These are phyloP conservation scores for Dicranocentrus wangi DNA, from an alignment of 2,888 invertebrate genomes.

Conservation along the genomic window DNA sequence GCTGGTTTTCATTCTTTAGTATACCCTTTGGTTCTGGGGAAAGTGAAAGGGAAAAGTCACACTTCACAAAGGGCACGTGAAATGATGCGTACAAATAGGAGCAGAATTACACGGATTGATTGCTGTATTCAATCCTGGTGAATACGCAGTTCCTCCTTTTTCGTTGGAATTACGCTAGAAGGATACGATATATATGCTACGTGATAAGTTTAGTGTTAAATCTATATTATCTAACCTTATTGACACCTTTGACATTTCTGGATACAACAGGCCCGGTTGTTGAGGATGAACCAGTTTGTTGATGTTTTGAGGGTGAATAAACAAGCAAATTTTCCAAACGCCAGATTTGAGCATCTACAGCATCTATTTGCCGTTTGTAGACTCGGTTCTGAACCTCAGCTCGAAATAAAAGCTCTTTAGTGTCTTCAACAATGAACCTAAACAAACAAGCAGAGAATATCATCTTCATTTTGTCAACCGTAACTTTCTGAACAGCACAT, in stretches of 20 bases:
- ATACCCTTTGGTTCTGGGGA: background rate
- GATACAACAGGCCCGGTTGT: constrained; percentile 2
- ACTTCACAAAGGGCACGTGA: constrained; percentile 23
- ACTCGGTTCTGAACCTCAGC: constrained; percentile 94
- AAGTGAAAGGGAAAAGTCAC: constrained; percentile 22
- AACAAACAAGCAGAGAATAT: constrained; percentile 13
- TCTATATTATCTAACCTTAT: constrained; percentile 12
- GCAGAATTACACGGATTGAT: constrained; percentile 33
- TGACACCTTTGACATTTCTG: constrained; percentile 37
- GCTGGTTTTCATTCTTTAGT: background rate
- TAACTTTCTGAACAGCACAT: too few species aligned
- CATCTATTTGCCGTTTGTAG: constrained; percentile 87
- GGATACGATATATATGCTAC: too few species aligned
- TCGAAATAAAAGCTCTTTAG: constrained; percentile 84
- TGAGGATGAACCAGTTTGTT: constrained; percentile 6
- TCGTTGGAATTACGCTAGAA: too few species aligned
- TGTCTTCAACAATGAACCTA: constrained; percentile 86
- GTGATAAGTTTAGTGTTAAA: too few species aligned
- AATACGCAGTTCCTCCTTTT: too few species aligned
- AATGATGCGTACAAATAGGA: constrained; percentile 34
- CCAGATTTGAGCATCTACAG: constrained; percentile 85
- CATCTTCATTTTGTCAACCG: too few species aligned
- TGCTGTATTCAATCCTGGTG: constrained; percentile 31
- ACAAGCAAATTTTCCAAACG: constrained; percentile 82
- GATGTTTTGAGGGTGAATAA: constrained; percentile 76